Evolutionary conservation across 2,797 vertebrate genomes (phyloP).

Genomic region (Loriculus beryllinus): DNA sequence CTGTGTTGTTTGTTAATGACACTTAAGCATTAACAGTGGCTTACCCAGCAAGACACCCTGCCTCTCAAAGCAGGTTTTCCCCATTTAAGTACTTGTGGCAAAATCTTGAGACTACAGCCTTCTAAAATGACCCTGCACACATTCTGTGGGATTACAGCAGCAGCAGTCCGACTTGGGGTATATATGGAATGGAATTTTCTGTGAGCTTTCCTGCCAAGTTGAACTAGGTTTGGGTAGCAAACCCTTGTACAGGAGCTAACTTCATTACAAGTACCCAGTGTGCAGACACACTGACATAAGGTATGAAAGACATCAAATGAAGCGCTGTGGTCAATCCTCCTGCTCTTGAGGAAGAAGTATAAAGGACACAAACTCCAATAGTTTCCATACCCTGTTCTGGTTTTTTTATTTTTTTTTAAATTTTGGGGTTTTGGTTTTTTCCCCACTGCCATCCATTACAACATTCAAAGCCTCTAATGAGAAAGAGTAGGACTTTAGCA

Average conservation of each 20-base stretch:
- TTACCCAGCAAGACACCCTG: not conserved
- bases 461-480: not conserved
- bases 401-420: not conserved
- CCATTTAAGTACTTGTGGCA: not conserved
- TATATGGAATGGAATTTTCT: not conserved
- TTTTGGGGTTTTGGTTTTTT: accelerated
- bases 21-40: not conserved
- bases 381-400: not conserved
- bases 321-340: not conserved
- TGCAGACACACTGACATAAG: accelerated
- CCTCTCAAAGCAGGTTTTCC: not conserved
- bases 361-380: not conserved
- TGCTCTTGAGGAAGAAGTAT: accelerated
- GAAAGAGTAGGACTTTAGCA: not conserved
- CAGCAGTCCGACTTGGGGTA: not conserved
- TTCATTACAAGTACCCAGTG: accelerated
- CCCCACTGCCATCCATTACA: accelerated
- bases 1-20: not conserved
- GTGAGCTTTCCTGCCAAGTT: not conserved
- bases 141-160: not conserved
- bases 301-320: not conserved
- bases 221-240: not conserved
- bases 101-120: not conserved
- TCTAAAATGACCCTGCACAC: not conserved
- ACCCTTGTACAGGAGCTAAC: not conserved